Evolutionary conservation across 1,140 invertebrate species (phyloP).

Genomic region (Sycobia sp.): DNA sequence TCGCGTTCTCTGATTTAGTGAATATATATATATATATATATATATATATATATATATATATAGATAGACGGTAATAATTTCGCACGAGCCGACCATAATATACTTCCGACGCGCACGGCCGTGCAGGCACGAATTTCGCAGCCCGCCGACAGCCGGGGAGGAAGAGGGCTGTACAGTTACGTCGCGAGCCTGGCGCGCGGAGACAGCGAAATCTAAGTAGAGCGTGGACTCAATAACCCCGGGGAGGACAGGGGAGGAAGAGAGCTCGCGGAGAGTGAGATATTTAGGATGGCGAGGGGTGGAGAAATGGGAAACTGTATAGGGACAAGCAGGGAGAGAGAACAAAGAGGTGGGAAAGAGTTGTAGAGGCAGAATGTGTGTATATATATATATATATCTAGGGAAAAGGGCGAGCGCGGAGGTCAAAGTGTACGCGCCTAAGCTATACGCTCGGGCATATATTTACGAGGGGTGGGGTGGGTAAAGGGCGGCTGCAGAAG

Average conservation of each 20-base stretch:
- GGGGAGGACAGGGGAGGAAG: neutral
- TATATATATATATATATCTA: too few relatives aligned
- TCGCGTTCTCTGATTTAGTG: too few relatives aligned
- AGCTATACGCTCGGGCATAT: conserved; percentile 1
- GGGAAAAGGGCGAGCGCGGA: neutral
- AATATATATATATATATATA: too few relatives aligned
- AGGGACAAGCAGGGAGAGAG: too few relatives aligned
- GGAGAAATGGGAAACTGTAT: too few relatives aligned
- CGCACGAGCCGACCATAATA: too few relatives aligned
- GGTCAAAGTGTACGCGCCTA: conserved; percentile 10
- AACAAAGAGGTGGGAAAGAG: conserved; percentile 21
- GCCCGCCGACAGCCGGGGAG: neutral
- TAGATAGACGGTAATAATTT: too few relatives aligned
- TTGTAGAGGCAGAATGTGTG: neutral
- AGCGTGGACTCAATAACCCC: neutral
- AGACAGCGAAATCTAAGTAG: conserved; percentile 16
- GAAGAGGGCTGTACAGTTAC: neutral
- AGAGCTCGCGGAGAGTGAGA: neutral
- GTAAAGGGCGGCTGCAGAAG: too few relatives aligned
- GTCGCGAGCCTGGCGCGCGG: neutral
- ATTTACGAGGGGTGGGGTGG: conserved; percentile 22
- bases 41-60: too few relatives aligned
- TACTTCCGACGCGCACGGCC: too few relatives aligned
- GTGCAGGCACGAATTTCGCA: too few relatives aligned
- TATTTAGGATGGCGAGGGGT: too few relatives aligned